These are phyloP conservation scores for Rhinolophus sinicus DNA, from an alignment of 2,113 vertebrate species.

Conservation along the genomic window DNA sequence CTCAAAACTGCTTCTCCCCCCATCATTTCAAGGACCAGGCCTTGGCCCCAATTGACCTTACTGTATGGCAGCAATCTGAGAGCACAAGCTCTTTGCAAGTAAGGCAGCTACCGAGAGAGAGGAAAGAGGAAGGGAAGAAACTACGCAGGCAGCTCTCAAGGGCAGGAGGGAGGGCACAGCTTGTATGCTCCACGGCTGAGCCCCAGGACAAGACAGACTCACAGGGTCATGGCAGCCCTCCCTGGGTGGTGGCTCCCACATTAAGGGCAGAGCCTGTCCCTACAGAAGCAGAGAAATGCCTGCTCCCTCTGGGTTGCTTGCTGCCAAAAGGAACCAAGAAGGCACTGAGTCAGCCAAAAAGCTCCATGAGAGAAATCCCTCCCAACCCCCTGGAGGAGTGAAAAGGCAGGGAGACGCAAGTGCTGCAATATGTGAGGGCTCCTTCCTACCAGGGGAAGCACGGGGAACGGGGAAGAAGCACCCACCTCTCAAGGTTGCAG, in stretches of 20 bases:
- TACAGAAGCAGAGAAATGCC: neutral
- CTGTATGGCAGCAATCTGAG: neutral
- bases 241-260: too few species aligned
- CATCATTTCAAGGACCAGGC: neutral
- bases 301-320: neutral
- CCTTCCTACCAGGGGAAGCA: neutral
- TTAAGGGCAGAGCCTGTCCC: neutral
- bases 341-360: neutral
- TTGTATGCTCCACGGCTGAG: rapidly evolving
- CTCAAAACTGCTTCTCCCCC: neutral
- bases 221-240: rapidly evolving
- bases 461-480: too few species aligned
- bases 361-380: neutral
- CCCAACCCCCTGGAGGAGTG: neutral
- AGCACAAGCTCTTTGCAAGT: neutral
- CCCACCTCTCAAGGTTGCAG: neutral
- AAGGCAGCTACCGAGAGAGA: neutral
- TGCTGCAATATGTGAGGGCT: rapidly evolving
- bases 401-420: neutral
- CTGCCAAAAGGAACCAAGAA: neutral
- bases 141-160: neutral
- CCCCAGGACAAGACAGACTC: neutral
- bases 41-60: neutral
- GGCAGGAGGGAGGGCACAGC: neutral
- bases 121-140: neutral